phyloP scores from a whole-genome alignment of 1,140 invertebrate species.

The Zaprionus capensis region DNA sequence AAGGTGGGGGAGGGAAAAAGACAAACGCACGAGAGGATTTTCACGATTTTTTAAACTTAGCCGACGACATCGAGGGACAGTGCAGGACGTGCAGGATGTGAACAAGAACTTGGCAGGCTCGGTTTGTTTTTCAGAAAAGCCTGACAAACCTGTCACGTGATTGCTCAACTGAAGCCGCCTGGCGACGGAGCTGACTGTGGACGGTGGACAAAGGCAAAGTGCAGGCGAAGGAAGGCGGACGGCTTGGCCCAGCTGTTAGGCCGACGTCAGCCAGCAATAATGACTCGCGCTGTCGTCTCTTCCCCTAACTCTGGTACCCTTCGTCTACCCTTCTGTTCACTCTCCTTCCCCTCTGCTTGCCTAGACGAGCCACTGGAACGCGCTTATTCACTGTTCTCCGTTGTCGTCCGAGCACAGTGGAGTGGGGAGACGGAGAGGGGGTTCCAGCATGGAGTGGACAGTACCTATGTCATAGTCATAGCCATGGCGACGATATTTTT shows the following conservation, averaged over 20 bases:
- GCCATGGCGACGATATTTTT: conserved; percentile 81
- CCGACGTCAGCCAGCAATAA: conserved; percentile 63
- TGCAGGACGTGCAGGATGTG: not conserved
- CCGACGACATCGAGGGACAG: not conserved
- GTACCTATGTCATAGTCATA: conserved; percentile 76
- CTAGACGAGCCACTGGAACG: conserved; percentile 20
- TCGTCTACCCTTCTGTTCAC: not conserved
- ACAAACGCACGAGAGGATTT: conserved; percentile 46
- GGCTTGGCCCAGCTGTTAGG: conserved; percentile 46
- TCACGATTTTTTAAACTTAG: conserved; percentile 41
- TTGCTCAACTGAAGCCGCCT: conserved; percentile 63
- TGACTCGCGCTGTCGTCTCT: conserved; percentile 31
- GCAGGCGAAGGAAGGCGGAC: not conserved
- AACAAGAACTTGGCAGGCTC: conserved; percentile 57
- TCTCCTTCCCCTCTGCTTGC: not conserved
- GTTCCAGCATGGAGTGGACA: conserved; percentile 9
- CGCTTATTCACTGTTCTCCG: conserved; percentile 50
- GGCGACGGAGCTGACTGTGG: not conserved
- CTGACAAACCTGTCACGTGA: conserved; percentile 80
- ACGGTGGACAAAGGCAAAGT: too few relatives aligned
- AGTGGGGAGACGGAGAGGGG: too few relatives aligned
- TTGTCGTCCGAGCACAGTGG: conserved; percentile 14
- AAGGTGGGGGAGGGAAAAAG: not conserved
- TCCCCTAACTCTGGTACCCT: not conserved
- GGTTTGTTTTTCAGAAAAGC: conserved; percentile 70